A percentile compares a stretch with the other conserved stretches of the same genome.
These are phyloP conservation scores for Phaetusa simplex DNA, from an alignment of 2,113 vertebrate species.

Conservation along the genomic window DNA sequence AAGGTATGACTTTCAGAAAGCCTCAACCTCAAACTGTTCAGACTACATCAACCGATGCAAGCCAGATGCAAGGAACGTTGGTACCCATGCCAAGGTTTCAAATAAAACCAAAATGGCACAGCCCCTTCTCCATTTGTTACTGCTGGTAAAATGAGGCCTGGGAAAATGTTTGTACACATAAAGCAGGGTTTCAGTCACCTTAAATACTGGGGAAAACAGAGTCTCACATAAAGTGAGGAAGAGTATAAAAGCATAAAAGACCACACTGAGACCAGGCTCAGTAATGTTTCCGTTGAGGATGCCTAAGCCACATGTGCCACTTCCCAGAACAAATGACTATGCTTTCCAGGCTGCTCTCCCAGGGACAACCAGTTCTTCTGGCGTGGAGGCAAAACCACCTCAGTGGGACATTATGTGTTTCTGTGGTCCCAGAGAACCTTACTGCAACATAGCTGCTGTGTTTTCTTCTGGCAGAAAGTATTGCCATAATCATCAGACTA, in stretches of 20 bases:
- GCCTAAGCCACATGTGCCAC: not conserved
- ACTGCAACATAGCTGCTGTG: not conserved
- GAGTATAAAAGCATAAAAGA: not conserved
- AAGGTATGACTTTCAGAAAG: not conserved
- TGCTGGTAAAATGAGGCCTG: not conserved
- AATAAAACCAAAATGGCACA: not conserved
- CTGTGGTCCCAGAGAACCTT: not conserved
- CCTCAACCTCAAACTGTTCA: not conserved
- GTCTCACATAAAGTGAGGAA: not conserved
- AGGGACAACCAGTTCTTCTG: not conserved
- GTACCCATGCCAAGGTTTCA: not conserved
- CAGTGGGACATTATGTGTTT: fast-evolving
- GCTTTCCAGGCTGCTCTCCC: not conserved
- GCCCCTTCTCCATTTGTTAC: not conserved
- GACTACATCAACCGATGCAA: not conserved
- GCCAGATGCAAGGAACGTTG: not conserved
- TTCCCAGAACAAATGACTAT: not conserved
- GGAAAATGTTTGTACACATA: not conserved
- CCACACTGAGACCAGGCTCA: not conserved
- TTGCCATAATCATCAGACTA: not conserved
- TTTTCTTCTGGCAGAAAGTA: not conserved
- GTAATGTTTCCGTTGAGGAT: not conserved
- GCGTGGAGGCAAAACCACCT: not conserved
- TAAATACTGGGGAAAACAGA: not conserved
- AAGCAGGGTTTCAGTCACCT: not conserved